Evolutionary conservation across 2,888 invertebrate genomes (phyloP).

Genomic region (Sesia bembeciformis): DNA sequence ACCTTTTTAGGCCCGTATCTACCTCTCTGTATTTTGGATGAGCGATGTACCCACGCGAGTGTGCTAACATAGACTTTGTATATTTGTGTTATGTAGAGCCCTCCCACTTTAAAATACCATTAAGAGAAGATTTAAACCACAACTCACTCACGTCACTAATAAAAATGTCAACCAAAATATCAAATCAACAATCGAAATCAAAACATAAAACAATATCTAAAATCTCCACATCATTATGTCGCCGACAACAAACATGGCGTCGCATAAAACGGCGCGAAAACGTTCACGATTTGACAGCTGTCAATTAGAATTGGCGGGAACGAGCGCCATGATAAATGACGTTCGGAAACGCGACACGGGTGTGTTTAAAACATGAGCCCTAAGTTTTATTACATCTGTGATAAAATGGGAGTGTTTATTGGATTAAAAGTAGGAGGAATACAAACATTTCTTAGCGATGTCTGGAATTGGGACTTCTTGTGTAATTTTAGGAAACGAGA

Average conservation of each 20-base stretch:
- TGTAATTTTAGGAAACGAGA: too few relatives aligned
- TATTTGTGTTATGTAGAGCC: too few relatives aligned
- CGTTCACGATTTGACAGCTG: conserved; percentile 60
- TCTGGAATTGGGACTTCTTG: too few relatives aligned
- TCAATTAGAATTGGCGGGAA: conserved; percentile 55
- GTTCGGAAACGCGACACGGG: conserved; percentile 19
- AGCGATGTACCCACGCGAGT: too few relatives aligned
- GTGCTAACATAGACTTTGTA: too few relatives aligned
- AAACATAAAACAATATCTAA: conserved; percentile 34
- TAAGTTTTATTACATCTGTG: conserved; percentile 15
- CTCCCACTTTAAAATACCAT: too few relatives aligned
- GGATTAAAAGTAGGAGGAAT: background rate
- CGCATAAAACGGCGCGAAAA: conserved; percentile 54
- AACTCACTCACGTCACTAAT: too few relatives aligned
- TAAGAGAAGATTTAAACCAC: too few relatives aligned
- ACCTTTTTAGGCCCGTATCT: too few relatives aligned
- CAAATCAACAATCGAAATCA: background rate
- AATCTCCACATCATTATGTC: conserved; percentile 40
- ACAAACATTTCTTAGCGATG: too few relatives aligned
- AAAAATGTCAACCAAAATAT: too few relatives aligned
- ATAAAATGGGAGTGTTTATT: background rate
- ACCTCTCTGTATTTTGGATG: too few relatives aligned
- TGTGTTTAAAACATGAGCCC: conserved; percentile 10
- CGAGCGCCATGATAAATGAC: conserved; percentile 36
- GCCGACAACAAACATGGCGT: conserved; percentile 19